A percentile compares a stretch with the other conserved stretches of the same genome.
These are phyloP conservation scores for Pantherophis alleghaniensis DNA, from an alignment of 2,797 vertebrate species.

Conservation along the genomic window DNA sequence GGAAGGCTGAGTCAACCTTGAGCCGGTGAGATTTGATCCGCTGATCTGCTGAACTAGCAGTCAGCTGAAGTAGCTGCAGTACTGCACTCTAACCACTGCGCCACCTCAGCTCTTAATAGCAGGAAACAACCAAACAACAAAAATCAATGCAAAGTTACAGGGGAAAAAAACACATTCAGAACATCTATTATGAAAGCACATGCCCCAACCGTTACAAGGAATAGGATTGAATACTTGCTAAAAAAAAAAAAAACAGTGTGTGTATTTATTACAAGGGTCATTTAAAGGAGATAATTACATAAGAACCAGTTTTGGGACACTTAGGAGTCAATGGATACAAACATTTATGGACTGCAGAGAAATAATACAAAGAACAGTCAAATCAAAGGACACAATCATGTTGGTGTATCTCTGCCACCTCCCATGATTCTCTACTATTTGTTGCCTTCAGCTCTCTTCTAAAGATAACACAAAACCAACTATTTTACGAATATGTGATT, in stretches of 20 bases:
- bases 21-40: too few relatives aligned
- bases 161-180: not conserved
- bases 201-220: not conserved
- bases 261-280: not conserved
- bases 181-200: not conserved
- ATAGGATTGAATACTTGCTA: not conserved
- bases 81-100: too few relatives aligned
- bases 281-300: not conserved
- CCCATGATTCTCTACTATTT: conserved; percentile 12
- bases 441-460: not conserved
- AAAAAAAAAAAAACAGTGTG: not conserved
- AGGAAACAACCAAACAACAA: not conserved
- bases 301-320: not conserved
- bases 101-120: not conserved
- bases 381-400: conserved; percentile 15
- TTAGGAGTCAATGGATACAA: not conserved
- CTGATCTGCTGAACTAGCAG: too few relatives aligned
- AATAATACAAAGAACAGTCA: not conserved
- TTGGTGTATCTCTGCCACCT: not conserved
- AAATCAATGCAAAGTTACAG: not conserved
- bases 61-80: too few relatives aligned
- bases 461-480: conserved; percentile 50
- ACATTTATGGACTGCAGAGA: not conserved
- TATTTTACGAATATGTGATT: conserved; percentile 49
- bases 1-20: too few relatives aligned